Percentiles rank a stretch among this genome's conserved stretches.
phyloP scores from a whole-genome alignment of 2,113 vertebrate species.

The Indicator maculatus region DNA sequence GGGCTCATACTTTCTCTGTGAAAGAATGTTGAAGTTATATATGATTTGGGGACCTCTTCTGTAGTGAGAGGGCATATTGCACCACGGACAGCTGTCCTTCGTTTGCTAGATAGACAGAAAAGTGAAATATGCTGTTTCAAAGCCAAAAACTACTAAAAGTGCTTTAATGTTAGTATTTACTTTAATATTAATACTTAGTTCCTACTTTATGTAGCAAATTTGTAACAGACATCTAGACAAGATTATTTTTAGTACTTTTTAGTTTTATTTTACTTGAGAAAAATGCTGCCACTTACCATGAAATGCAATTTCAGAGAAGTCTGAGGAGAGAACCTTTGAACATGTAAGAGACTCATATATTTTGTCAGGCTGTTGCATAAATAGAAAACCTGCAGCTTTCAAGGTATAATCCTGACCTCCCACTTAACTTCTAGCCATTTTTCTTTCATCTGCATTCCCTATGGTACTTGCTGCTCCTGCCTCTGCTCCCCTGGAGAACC shows the following conservation, averaged over 20 bases:
- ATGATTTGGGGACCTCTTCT: not conserved
- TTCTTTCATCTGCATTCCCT: not conserved
- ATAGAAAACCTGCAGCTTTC: not conserved
- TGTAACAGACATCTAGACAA: not conserved
- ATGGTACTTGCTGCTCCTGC: not conserved
- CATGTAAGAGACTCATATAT: not conserved
- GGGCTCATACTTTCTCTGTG: not conserved
- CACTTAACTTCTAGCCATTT: rapidly evolving
- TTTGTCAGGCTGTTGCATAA: not conserved
- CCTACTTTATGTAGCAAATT: not conserved
- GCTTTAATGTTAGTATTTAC: not conserved
- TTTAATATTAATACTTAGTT: not conserved
- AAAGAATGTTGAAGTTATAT: not conserved
- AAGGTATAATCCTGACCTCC: not conserved
- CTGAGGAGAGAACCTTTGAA: not conserved
- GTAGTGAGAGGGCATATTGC: not conserved
- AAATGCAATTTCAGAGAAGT: not conserved
- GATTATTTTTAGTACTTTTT: not conserved
- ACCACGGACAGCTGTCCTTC: not conserved
- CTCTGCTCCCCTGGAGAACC: not conserved
- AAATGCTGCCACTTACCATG: not conserved
- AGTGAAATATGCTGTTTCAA: not conserved
- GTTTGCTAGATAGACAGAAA: not conserved
- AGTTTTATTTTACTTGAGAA: not conserved
- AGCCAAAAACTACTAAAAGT: not conserved